Evolutionary conservation across 2,888 invertebrate genomes (phyloP).

Genomic region (Cerceris ruficornis): DNA sequence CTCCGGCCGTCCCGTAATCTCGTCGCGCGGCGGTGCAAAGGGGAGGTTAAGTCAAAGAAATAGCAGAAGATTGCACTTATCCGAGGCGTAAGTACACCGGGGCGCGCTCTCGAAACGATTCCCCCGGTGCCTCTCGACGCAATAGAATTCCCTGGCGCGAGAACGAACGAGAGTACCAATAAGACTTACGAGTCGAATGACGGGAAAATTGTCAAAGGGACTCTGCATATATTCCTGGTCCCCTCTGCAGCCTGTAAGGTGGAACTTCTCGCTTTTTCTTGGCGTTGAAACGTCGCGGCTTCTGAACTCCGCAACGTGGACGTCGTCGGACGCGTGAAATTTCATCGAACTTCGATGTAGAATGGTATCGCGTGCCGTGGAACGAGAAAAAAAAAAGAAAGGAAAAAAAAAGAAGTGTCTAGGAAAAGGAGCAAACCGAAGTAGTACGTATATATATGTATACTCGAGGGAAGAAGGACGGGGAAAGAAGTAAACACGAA

Average conservation of each 20-base stretch:
- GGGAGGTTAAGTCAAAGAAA: slow-evolving; percentile 16
- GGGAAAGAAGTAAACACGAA: slow-evolving; percentile 46
- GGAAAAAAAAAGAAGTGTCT: not conserved
- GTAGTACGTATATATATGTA: not conserved
- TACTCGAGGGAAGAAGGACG: slow-evolving; percentile 7
- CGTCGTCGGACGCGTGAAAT: slow-evolving; percentile 45
- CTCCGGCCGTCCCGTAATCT: slow-evolving; percentile 6
- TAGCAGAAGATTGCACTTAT: slow-evolving; percentile 44
- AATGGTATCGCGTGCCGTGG: slow-evolving; percentile 27
- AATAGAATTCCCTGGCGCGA: slow-evolving; percentile 3
- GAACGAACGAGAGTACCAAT: slow-evolving; percentile 34
- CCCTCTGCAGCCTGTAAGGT: not conserved
- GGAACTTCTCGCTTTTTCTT: not conserved
- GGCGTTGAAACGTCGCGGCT: no score
- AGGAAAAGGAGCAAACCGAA: not conserved
- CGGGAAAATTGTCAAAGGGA: slow-evolving; percentile 54
- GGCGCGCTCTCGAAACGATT: slow-evolving; percentile 18
- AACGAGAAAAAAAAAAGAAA: not conserved
- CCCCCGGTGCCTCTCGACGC: not conserved
- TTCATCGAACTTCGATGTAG: slow-evolving; percentile 37
- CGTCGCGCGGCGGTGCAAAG: slow-evolving; percentile 7
- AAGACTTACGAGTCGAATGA: slow-evolving; percentile 43
- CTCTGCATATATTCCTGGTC: not conserved
- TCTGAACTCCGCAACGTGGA: slow-evolving; percentile 4
- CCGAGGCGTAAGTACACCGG: slow-evolving; percentile 29